Base-by-base conservation (phyloP, 2,113 vertebrate species). In the Beaufortia kweichowensis region DNA sequence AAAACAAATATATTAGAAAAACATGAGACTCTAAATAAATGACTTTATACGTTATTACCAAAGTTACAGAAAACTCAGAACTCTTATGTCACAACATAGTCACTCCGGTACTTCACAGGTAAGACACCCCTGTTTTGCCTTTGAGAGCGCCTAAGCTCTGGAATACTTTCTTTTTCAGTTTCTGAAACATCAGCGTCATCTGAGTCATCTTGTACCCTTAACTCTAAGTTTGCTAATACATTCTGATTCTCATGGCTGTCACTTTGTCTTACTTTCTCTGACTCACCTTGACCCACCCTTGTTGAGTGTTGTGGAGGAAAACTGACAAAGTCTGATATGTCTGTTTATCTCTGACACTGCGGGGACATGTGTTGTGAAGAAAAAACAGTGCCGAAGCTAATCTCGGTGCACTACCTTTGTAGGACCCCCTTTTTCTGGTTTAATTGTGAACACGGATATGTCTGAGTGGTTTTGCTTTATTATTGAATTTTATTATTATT, bases 341-440 rank as follows among this genome's bases (percentile, higher is more conserved):
- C 66, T 5, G 33, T 64, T 29, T 28, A 1, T 56, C 14, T 9
- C 19, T 26, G 12, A 21, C 7, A 12, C 46, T 70, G 23, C 0
- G 1, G 2, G 9, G 28, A n/a, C 14, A 14, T 62, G 23, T 15
- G 12, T 4, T 28, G 56, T 17, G 3, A 46, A 35, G 21, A 82
- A 82, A 0, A 48, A 70, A 23, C 71, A 82, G 28, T 56, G 73
- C 23, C 67, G 70, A 2, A 74, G 23, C 14, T 83, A 78, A 19
- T 77, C 77, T 7, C 77, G 50, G 26, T 79, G 81, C 8, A 82
- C 81, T 0, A 82, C 72, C 21, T 67, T 76, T 7, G 14, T 41
- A 4, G 56, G 63, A 12, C 80, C 70, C 9, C 70, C 76, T 3
- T 39, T 50, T 39, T 83, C 77, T 15, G 74, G 78, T 5, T 17